Evolutionary conservation across 2,888 invertebrate species (phyloP), one percentile per base, ranked within the genome.

Genomic region (Furcula furcula): DNA sequence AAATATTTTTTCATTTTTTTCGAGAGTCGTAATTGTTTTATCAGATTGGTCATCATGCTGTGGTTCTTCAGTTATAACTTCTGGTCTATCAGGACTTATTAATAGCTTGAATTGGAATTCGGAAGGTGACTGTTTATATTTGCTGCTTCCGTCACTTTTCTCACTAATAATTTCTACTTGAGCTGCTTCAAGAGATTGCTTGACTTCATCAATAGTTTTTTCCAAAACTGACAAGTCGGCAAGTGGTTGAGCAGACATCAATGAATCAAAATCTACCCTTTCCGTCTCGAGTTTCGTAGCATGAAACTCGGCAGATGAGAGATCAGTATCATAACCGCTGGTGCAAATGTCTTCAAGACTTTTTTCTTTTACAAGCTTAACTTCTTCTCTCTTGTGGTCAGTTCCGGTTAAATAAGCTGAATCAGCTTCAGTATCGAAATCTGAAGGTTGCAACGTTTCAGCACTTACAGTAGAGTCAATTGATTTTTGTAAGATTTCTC

Each of bases 61-160:
- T 28, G 91, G 77, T 65, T 92, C 91, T 66, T 91, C 91, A 22
- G 88, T 90, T 26, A 91, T 91, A 10, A 90, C 89, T 73, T 91
- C 91, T 10, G 91, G 90, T 49, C 77, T 74, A 16, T 89, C 89
- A 1, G 89, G 89, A 46, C 89, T 90, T 19, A 89, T 85, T 18
- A 92, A 69, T 12, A 92, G 75, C 71, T 92, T 93, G 34, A 94
- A 93, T 62, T 93, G 93, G 60, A 94, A 94, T 67, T 94, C 94
- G 1, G 93, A 93, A 2, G 93, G 93, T 0, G 93, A 93, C 51
- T 93, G 92, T 56, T 94, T 93, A 49, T 92, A 92, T 63, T 91
- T 92, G 30, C 91, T 91, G 46, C 91, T 93, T 5, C 93, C 90
- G 47, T 92, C 92, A 56, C 79, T 90, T 67, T 91, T 90, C 44